Base-by-base conservation (phyloP, 92 coral and sea anemone species). In the Epizoanthus illoricatus region DNA sequence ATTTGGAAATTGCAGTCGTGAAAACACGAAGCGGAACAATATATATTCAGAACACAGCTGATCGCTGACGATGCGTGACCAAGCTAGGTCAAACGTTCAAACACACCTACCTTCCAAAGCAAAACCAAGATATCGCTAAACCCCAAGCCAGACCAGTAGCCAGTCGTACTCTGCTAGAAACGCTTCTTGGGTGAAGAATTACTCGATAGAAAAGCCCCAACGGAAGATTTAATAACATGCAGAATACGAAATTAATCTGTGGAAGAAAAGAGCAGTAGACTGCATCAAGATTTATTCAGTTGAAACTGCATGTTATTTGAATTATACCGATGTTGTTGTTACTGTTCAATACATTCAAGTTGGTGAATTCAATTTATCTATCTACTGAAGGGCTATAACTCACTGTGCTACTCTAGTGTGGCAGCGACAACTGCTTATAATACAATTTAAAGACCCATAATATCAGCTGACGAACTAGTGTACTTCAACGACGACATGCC, bases 21-120 rank as follows among this genome's bases (percentile, higher is more conserved):
- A 52, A 52, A 10, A 9, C 56, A 52, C 12, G 56, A 52, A 52
- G 56, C 16, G 36, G 15, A 52, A 11, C 15, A 21, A 64, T 64
- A 6, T 64, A 9, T 18, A 17, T 2, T 68, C 8, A 4, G 12
- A 5, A 39, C 11, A 68, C 73, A 68, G 73, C 73, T 39, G 20
- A 39, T 5, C 20, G 17, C 45, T 33, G 73, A 39, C 5, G 10
- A 68, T 33, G 71, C 71, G 71, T 66, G 73, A 68, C 71, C 45
- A 7, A 18, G 5, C 15, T 52, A 7, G 1, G 20, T 19, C 20
- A 36, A 10, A 23, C 0, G 5, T 8, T 41, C 5, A n/a, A 16
- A 56, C 40, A 28, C 18, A 74, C 87, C 16, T 49, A 86, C 89
- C 89, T 86, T 55, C 86, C 67, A 74, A 73, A 86, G 81, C 89